A percentile compares a stretch with the other conserved stretches of the same genome.
These are phyloP conservation scores for Rattus rattus DNA, from an alignment of 2,113 vertebrate species.

Conservation along the genomic window DNA sequence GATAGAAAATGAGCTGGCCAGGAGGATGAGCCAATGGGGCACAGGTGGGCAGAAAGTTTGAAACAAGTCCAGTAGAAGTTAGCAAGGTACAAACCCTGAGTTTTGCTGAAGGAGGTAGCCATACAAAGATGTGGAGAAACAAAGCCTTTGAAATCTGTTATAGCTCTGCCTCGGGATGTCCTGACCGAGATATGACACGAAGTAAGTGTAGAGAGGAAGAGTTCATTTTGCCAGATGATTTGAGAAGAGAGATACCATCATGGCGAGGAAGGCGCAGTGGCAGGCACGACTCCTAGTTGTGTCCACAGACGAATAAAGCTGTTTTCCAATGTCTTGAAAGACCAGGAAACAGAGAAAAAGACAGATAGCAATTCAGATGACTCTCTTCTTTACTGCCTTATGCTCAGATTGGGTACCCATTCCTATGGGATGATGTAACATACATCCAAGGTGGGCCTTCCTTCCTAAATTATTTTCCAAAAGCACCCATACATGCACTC, in stretches of 20 bases:
- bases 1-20: neutral
- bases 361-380: neutral
- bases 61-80: too few species aligned
- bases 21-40: neutral
- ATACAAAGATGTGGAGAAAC: neutral
- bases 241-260: rapidly evolving
- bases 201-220: neutral
- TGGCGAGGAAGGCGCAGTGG: neutral
- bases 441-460: neutral
- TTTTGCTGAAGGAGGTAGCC: neutral
- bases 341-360: neutral
- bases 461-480: neutral
- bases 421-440: neutral
- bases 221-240: too few species aligned
- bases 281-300: neutral
- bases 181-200: neutral
- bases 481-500: neutral
- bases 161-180: neutral
- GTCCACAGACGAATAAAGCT: neutral
- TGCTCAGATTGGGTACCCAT: neutral
- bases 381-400: neutral
- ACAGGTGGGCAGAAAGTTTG: neutral
- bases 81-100: neutral
- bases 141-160: too few species aligned
- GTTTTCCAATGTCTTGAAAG: neutral